These are phyloP conservation scores for Hemiprocne comata DNA, from an alignment of 2,113 vertebrate genomes.

Conservation along the genomic window DNA sequence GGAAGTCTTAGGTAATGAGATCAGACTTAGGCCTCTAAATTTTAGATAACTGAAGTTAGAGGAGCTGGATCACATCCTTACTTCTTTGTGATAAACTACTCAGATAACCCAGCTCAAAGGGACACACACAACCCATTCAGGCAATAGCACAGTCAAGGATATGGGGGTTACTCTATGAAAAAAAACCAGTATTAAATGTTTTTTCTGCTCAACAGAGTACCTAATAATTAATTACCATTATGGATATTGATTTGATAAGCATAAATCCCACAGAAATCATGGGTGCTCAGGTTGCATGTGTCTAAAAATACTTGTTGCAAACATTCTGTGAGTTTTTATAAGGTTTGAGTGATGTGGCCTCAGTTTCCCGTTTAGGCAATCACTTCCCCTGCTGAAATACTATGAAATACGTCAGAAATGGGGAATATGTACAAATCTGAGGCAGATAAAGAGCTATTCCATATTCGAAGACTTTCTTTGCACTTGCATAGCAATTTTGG, in stretches of 20 bases:
- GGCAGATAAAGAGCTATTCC: background rate
- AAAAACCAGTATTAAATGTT: background rate
- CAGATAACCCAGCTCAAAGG: background rate
- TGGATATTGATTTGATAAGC: background rate
- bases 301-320: background rate
- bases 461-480: background rate
- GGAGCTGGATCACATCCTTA: background rate
- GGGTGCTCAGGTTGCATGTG: background rate
- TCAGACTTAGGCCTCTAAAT: background rate
- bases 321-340: background rate
- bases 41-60: background rate
- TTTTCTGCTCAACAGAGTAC: background rate
- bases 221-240: background rate
- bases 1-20: background rate
- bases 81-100: background rate
- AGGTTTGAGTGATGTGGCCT: background rate
- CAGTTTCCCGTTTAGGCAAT: background rate
- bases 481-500: background rate
- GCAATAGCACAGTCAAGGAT: background rate
- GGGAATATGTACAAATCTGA: background rate
- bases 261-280: background rate
- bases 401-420: background rate
- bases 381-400: background rate
- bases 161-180: background rate
- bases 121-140: background rate